Percentiles rank a stretch among this genome's conserved stretches.
phyloP scores from a whole-genome alignment of 2,113 vertebrate genomes.

The Noctilio leporinus region DNA sequence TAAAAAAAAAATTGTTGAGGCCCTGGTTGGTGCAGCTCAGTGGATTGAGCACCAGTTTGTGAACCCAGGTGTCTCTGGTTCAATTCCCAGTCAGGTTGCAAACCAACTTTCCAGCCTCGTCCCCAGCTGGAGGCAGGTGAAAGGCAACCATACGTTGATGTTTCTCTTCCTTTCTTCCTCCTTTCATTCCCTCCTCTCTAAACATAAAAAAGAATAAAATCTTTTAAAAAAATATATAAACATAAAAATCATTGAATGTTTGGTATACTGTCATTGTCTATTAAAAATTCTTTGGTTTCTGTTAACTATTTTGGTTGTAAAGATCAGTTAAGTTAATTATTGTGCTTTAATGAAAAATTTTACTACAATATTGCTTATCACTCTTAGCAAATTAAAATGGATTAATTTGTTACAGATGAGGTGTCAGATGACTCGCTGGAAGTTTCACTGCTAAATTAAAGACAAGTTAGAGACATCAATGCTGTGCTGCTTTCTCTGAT shows the following conservation, averaged over 20 bases:
- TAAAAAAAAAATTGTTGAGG: too few relatives aligned
- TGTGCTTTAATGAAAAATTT: conserved; percentile 33
- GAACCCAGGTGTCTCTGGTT: too few relatives aligned
- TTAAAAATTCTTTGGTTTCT: neutral
- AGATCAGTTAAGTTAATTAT: neutral
- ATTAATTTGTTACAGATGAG: neutral
- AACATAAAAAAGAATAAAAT: too few relatives aligned
- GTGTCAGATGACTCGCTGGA: neutral
- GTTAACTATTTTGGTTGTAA: neutral
- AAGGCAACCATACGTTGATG: too few relatives aligned
- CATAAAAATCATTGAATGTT: neutral
- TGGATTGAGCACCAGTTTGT: too few relatives aligned
- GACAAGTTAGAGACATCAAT: neutral
- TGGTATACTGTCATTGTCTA: neutral
- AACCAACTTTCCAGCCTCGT: too few relatives aligned
- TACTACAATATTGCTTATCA: neutral
- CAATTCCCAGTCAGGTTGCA: too few relatives aligned
- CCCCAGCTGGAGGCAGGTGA: too few relatives aligned
- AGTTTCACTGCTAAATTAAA: neutral
- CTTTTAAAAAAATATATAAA: too few relatives aligned
- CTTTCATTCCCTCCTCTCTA: too few relatives aligned
- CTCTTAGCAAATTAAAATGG: conserved; percentile 4
- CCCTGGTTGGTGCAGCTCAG: too few relatives aligned
- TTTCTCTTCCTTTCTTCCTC: too few relatives aligned
- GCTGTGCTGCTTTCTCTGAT: neutral